phyloP scores from a whole-genome alignment of 2,113 vertebrate genomes.

The Myiozetetes cayanensis region DNA sequence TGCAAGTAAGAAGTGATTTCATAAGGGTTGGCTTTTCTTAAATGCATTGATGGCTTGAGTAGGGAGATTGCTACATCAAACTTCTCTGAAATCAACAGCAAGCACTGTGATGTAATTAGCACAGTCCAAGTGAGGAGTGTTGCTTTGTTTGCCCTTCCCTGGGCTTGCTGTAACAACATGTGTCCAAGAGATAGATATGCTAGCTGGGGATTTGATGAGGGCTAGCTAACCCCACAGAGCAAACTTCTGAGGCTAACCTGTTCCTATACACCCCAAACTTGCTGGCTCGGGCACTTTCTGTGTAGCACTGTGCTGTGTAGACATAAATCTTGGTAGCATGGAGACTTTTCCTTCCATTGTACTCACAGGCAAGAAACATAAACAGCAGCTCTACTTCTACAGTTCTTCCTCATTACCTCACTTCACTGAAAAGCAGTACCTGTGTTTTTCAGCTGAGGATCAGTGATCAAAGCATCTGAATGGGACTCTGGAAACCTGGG shows the following conservation, averaged over 20 bases:
- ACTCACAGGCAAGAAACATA: neutral
- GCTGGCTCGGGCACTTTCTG: neutral
- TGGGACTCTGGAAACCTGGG: neutral
- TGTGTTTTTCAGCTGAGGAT: neutral
- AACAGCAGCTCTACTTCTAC: neutral
- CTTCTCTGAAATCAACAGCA: neutral
- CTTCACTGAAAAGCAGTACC: neutral
- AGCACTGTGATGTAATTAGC: neutral
- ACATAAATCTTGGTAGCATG: neutral
- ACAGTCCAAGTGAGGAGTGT: neutral
- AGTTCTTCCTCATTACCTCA: neutral
- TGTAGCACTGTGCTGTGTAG: neutral
- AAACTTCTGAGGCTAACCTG: neutral
- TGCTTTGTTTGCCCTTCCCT: neutral
- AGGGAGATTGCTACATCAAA: neutral
- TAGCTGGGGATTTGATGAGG: neutral
- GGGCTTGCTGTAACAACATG: rapidly evolving
- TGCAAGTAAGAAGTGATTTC: neutral
- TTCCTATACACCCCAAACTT: neutral
- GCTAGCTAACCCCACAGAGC: neutral
- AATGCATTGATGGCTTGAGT: neutral
- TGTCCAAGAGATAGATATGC: neutral
- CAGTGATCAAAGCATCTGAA: neutral
- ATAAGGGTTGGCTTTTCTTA: neutral
- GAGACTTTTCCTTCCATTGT: neutral